These are phyloP conservation scores for Morinoia aosen DNA, from an alignment of 2,888 invertebrate genomes.

Conservation along the genomic window DNA sequence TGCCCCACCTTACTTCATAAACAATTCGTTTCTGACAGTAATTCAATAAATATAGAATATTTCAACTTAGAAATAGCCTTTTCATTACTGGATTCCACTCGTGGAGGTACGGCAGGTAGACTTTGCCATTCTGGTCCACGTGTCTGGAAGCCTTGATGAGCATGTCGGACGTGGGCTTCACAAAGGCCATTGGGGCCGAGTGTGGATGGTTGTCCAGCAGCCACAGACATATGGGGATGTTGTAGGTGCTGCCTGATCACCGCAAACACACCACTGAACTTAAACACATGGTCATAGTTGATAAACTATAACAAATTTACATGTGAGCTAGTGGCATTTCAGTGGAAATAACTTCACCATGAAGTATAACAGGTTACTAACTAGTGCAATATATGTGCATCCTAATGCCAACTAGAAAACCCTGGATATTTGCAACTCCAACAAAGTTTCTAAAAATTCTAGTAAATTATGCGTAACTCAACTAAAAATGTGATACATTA, in stretches of 20 bases:
- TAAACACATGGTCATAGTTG: neutral
- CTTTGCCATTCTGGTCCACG: conserved; percentile 95
- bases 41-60: no score
- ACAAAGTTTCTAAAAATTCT: no score
- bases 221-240: conserved; percentile 97
- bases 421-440: no score
- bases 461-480: no score
- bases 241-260: conserved; percentile 81
- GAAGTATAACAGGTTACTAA: neutral
- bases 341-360: neutral
- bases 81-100: conserved; percentile 80
- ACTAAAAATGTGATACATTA: no score
- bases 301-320: neutral
- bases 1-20: no score
- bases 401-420: no score
- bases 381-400: neutral
- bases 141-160: conserved; percentile 93
- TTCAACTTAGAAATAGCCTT: neutral
- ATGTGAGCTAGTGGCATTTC: neutral
- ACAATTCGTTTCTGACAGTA: no score
- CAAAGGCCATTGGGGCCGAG: conserved; percentile 87
- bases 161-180: conserved; percentile 95
- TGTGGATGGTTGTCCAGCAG: conserved; percentile 97
- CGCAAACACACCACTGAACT: neutral
- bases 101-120: conserved; percentile 96